Percentiles rank a stretch among this genome's conserved stretches.
These are phyloP conservation scores for Cantharis rustica DNA, from an alignment of 2,888 invertebrate genomes.

Conservation along the genomic window DNA sequence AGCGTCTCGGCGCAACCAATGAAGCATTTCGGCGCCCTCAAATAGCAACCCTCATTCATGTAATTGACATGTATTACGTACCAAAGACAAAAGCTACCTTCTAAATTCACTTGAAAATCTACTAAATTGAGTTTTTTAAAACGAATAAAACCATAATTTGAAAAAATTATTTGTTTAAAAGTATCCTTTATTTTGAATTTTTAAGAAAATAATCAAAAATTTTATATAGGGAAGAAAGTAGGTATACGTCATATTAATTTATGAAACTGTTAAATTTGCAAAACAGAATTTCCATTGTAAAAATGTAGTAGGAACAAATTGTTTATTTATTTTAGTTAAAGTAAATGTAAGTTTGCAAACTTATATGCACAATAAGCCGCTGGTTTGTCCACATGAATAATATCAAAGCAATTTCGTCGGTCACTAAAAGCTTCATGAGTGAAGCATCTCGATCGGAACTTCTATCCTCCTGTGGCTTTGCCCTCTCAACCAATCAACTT, in stretches of 20 bases:
- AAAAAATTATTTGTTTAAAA: background rate
- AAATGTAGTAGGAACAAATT: background rate
- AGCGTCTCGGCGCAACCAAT: conserved; percentile 44
- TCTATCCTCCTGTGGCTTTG: conserved; percentile 51
- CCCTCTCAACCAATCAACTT: conserved; percentile 31
- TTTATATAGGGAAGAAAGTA: background rate
- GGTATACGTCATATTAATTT: no score
- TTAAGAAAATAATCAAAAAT: background rate
- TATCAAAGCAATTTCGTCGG: conserved; percentile 55
- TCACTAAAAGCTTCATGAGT: conserved; percentile 55
- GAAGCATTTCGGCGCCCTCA: conserved; percentile 42
- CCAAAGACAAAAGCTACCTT: conserved; percentile 22
- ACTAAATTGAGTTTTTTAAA: background rate
- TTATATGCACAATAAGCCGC: conserved; percentile 30
- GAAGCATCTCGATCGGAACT: conserved; percentile 49
- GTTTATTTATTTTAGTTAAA: background rate
- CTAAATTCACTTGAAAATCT: conserved; percentile 7
- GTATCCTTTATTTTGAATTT: background rate
- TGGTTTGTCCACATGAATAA: conserved; percentile 55
- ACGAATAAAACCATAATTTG: background rate
- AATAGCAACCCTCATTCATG: conserved; percentile 34
- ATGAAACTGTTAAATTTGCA: no score
- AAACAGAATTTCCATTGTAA: background rate
- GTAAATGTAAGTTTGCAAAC: background rate
- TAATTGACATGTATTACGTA: conserved; percentile 40